Conservation (phyloP, 1,140 invertebrate genomes). For the Contarinia nasturtii region DNA sequence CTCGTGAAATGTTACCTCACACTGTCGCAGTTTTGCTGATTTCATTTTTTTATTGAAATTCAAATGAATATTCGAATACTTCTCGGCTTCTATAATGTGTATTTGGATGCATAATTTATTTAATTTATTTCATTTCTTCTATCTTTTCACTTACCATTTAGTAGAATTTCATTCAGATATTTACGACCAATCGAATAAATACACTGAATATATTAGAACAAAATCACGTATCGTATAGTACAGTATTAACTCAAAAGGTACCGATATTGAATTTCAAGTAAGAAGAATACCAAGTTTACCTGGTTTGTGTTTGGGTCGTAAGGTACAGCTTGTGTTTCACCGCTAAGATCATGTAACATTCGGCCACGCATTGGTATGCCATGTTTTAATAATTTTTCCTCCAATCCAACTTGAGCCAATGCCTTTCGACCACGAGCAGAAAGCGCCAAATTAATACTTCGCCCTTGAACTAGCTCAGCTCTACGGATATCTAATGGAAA, state of each 20-base stretch:
- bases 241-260: too few relatives aligned
- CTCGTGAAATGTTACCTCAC: constrained; percentile 50
- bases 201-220: constrained; percentile 39
- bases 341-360: constrained; percentile 69
- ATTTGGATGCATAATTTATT: too few relatives aligned
- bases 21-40: constrained; percentile 48
- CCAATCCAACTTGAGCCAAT: constrained; percentile 58
- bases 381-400: constrained; percentile 51
- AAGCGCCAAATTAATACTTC: constrained; percentile 88
- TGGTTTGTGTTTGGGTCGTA: constrained; percentile 64
- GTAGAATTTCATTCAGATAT: constrained; percentile 62
- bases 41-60: constrained; percentile 76
- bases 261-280: too few relatives aligned
- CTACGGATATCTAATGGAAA: constrained; percentile 37
- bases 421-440: constrained; percentile 70
- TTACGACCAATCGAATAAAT: constrained; percentile 84
- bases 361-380: constrained; percentile 82
- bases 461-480: constrained; percentile 25
- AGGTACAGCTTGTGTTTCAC: constrained; percentile 46
- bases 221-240: too few relatives aligned
- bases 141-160: constrained; percentile 49
- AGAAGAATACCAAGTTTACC: too few relatives aligned
- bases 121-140: too few relatives aligned
- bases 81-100: constrained; percentile 58
- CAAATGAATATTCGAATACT: constrained; percentile 52